A percentile compares a stretch with the other conserved stretches of the same genome.
These are phyloP conservation scores for Drosophila athabasca DNA, from an alignment of 1,140 invertebrate species.

Conservation along the genomic window DNA sequence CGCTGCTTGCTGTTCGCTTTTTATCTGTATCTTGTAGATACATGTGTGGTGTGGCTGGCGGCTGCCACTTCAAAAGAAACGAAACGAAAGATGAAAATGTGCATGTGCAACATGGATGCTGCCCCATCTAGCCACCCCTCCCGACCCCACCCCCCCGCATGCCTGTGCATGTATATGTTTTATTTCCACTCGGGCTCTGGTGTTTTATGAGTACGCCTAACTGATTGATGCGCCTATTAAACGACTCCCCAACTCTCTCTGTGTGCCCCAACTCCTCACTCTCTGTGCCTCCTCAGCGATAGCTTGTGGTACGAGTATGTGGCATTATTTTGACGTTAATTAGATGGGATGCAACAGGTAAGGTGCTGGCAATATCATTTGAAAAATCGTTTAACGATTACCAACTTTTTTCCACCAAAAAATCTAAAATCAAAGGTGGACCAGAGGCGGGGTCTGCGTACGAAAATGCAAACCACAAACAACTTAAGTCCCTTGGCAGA, in stretches of 20 bases:
- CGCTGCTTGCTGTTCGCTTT: constrained; percentile 40
- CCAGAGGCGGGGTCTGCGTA: no score
- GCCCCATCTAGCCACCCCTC: not conserved
- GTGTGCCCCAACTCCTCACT: not conserved
- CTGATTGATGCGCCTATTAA: constrained; percentile 79
- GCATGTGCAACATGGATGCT: constrained; percentile 45
- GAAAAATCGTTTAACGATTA: constrained; percentile 60
- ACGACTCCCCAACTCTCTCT: constrained; percentile 55
- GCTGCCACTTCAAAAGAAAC: constrained; percentile 73
- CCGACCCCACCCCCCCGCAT: not conserved
- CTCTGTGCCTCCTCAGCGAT: not conserved
- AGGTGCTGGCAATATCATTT: constrained; percentile 53
- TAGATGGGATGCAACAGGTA: constrained; percentile 46
- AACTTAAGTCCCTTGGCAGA: constrained; percentile 11
- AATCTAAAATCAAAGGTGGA: not conserved
- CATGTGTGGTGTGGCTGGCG: constrained; percentile 40
- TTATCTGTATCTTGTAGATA: constrained; percentile 55
- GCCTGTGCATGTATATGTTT: constrained; percentile 39
- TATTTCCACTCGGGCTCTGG: constrained; percentile 66
- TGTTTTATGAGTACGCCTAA: constrained; percentile 71
- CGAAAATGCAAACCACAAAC: constrained; percentile 19
- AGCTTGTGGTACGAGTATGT: constrained; percentile 14
- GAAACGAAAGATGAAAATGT: constrained; percentile 33
- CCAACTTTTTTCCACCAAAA: constrained; percentile 9
- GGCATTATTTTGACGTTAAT: constrained; percentile 73